These are phyloP conservation scores for Trachelus stipa DNA, from an alignment of 2,888 invertebrate species.

Conservation along the genomic window DNA sequence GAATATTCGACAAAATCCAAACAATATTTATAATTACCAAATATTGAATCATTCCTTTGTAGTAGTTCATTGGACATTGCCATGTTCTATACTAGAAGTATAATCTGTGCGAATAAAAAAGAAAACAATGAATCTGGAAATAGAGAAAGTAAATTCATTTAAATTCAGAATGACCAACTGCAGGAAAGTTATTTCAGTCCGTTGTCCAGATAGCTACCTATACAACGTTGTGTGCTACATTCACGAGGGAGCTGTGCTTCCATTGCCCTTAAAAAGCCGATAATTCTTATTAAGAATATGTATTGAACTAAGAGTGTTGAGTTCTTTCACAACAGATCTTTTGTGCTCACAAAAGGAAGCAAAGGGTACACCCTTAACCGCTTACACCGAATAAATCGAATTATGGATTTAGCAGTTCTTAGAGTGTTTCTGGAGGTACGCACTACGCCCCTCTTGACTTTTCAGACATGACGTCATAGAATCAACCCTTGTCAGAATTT, in stretches of 20 bases:
- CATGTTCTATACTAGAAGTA: neutral
- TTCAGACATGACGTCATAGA: constrained; percentile 2
- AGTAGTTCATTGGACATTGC: neutral
- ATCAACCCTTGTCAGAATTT: neutral
- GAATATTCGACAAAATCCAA: neutral
- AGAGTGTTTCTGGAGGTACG: neutral
- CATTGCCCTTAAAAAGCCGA: neutral
- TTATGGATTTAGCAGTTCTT: constrained; percentile 1
- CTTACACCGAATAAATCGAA: neutral
- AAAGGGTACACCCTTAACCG: neutral
- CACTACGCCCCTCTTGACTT: constrained; percentile 3
- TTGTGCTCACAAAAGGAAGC: neutral
- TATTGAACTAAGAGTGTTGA: neutral
- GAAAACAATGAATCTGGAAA: neutral
- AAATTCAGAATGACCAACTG: neutral
- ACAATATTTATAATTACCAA: neutral
- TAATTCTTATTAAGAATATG: neutral
- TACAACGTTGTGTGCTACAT: neutral
- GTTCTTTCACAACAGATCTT: neutral
- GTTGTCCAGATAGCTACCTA: neutral
- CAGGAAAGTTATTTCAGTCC: neutral
- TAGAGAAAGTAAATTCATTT: neutral
- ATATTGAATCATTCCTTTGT: neutral
- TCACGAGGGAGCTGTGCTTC: neutral
- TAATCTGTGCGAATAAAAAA: neutral